Percentiles rank a stretch among this genome's conserved stretches.
These are phyloP conservation scores for Argyresthia goedartella DNA, from an alignment of 2,888 invertebrate species.

Conservation along the genomic window DNA sequence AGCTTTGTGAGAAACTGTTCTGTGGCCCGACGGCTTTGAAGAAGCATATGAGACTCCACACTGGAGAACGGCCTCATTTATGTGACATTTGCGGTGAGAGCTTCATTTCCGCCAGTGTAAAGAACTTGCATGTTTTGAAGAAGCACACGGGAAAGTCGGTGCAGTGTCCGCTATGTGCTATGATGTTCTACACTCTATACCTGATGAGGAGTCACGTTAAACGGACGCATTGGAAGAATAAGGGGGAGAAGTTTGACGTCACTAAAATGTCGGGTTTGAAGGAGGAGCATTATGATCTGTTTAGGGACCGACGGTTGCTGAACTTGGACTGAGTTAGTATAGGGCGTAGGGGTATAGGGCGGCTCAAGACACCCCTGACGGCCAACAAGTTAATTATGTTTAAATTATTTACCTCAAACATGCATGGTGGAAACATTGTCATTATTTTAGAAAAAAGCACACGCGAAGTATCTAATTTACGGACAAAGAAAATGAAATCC, in stretches of 20 bases:
- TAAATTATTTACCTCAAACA: too few relatives aligned
- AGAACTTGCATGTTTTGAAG: not conserved
- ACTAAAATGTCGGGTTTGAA: constrained; percentile 3
- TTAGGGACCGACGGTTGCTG: constrained; percentile 1
- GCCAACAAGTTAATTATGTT: too few relatives aligned
- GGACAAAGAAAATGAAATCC: too few relatives aligned
- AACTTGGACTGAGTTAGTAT: not conserved
- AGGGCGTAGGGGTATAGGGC: too few relatives aligned
- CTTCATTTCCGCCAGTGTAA: not conserved
- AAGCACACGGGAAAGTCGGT: constrained; percentile 2
- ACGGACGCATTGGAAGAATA: constrained; percentile 1
- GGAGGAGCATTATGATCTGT: constrained; percentile 5
- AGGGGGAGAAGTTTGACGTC: constrained; percentile 3
- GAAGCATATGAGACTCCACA: constrained; percentile 6
- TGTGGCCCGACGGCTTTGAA: constrained; percentile 1
- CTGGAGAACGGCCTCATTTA: constrained; percentile 4
- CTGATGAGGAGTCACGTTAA: constrained; percentile 4
- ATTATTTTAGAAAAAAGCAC: too few relatives aligned
- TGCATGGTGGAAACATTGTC: too few relatives aligned
- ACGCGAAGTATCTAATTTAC: too few relatives aligned
- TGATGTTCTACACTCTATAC: not conserved
- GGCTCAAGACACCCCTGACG: too few relatives aligned
- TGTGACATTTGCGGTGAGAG: constrained; percentile 3
- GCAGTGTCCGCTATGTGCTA: constrained; percentile 1
- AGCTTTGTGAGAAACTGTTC: not conserved